phyloP scores from a whole-genome alignment of 2,113 vertebrate species.

The Coreoperca whiteheadi region DNA sequence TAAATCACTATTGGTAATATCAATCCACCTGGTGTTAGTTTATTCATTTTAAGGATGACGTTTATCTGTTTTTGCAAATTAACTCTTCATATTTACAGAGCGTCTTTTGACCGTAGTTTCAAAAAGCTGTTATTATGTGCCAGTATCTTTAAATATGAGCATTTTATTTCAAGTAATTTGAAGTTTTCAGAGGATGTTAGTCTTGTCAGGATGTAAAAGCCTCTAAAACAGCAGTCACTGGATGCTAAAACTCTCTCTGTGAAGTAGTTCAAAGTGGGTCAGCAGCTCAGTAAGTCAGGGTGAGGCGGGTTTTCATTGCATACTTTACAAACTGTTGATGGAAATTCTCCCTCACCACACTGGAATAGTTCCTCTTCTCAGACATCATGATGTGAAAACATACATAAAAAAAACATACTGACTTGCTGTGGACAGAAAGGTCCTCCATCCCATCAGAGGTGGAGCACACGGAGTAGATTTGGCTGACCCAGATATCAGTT shows the following conservation, averaged over 20 bases:
- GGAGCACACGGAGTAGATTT: neutral
- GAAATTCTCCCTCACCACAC: neutral
- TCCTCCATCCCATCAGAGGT: neutral
- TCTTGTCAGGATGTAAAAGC: neutral
- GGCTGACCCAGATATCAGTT: neutral
- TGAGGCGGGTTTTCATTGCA: neutral
- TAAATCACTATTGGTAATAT: too few species aligned
- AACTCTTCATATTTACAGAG: too few species aligned
- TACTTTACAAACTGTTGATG: neutral
- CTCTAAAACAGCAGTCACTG: neutral
- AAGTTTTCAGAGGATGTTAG: neutral
- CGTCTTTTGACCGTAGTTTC: neutral
- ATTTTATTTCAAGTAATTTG: neutral
- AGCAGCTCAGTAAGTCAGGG: neutral
- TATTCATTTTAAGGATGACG: too few species aligned
- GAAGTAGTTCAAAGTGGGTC: slow-evolving; percentile 18
- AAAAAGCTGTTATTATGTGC: neutral
- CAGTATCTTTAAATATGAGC: neutral
- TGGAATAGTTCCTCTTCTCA: neutral
- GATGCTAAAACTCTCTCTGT: neutral
- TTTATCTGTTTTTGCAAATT: too few species aligned
- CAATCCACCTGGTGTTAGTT: too few species aligned
- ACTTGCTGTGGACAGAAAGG: neutral
- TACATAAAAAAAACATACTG: neutral
- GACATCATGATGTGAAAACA: slow-evolving; percentile 17